These are phyloP conservation scores for Arge pagana DNA, from an alignment of 2,888 invertebrate species.

Conservation along the genomic window DNA sequence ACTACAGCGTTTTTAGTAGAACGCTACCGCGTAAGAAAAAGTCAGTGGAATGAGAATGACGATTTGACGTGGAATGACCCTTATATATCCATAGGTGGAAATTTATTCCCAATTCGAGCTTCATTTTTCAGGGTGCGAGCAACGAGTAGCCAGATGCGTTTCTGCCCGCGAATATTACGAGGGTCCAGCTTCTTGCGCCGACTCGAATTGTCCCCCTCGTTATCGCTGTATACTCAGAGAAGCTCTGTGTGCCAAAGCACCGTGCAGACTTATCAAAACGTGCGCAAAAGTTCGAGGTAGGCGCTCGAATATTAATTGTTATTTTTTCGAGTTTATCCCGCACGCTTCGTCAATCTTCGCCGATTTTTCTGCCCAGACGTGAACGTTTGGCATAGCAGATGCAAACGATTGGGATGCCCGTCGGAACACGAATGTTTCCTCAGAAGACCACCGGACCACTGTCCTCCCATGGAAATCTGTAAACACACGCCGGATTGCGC, in stretches of 20 bases:
- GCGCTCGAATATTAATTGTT: too few species aligned
- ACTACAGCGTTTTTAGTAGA: too few species aligned
- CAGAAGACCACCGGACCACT: conserved; percentile 36
- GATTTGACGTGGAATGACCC: too few species aligned
- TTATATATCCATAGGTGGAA: too few species aligned
- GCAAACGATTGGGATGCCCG: conserved; percentile 41
- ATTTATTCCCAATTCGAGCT: too few species aligned
- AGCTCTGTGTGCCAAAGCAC: conserved; percentile 40
- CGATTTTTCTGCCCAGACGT: conserved; percentile 36
- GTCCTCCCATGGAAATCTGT: conserved; percentile 33
- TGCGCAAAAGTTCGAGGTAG: conserved; percentile 41
- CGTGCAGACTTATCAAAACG: conserved; percentile 45
- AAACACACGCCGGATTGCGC: conserved; percentile 43
- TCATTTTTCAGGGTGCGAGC: conserved; percentile 37
- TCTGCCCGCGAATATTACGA: conserved; percentile 41
- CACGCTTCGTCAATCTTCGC: neutral
- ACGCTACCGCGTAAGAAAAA: too few species aligned
- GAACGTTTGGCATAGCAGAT: conserved; percentile 37
- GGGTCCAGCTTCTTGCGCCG: conserved; percentile 41
- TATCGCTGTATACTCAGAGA: conserved; percentile 45
- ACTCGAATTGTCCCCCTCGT: conserved; percentile 41
- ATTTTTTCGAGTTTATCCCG: too few species aligned
- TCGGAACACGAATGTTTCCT: conserved; percentile 48
- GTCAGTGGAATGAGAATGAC: too few species aligned
- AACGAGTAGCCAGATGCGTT: conserved; percentile 43